Conservation (phyloP, 92 coral and sea anemone genomes). For the Paragorgia papillata region DNA sequence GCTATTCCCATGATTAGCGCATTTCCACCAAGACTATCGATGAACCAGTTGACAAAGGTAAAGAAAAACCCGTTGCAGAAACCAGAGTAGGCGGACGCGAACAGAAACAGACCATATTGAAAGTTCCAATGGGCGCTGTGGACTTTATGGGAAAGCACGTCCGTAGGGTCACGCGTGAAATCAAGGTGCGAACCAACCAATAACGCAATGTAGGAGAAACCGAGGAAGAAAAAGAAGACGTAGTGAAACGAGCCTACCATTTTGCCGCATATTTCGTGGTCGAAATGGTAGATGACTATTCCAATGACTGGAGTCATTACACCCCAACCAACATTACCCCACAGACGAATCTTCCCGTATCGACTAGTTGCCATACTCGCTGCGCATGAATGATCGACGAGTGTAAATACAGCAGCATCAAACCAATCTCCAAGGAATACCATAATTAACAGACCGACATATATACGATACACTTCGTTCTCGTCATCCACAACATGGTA, state of each 20-base stretch:
- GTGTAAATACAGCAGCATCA: slow-evolving; percentile 23
- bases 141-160: slow-evolving; percentile 1
- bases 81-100: slow-evolving; percentile 71
- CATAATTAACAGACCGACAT: slow-evolving; percentile 3
- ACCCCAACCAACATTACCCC: slow-evolving; percentile 95
- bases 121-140: slow-evolving; percentile 33
- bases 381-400: slow-evolving; percentile 32
- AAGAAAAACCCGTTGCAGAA: slow-evolving; percentile 80
- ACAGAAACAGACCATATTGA: slow-evolving; percentile 65
- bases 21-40: slow-evolving; percentile 78
- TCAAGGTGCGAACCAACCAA: slow-evolving; percentile 66
- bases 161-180: slow-evolving; percentile 28
- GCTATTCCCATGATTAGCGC: slow-evolving; percentile 83
- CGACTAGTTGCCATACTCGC: slow-evolving; percentile 47
- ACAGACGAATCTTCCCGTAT: slow-evolving; percentile 77
- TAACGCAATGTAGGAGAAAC: slow-evolving; percentile 70
- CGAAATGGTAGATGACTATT: slow-evolving; percentile 51
- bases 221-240: slow-evolving; percentile 72
- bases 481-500: slow-evolving; percentile 10
- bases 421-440: slow-evolving; percentile 24
- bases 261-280: slow-evolving; percentile 60
- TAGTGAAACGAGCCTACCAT: slow-evolving; percentile 48
- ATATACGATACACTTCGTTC: slow-evolving; percentile 27
- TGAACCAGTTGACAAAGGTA: slow-evolving; percentile 90
- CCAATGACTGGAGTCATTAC: slow-evolving; percentile 69